phyloP scores from a whole-genome alignment of 2,888 invertebrate species.

The Pedicia rivosa region DNA sequence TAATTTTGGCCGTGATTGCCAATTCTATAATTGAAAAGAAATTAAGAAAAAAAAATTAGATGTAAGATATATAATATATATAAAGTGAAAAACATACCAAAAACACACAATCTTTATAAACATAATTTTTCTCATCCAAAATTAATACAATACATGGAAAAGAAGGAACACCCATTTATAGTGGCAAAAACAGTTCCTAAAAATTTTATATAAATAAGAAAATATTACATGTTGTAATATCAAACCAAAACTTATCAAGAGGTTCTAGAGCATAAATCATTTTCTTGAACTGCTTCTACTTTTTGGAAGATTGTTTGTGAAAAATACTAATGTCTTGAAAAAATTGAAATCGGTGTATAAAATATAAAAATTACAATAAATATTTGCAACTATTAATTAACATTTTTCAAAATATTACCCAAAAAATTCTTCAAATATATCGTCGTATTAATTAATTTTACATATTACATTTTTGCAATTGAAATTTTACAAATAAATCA shows the following conservation, averaged over 20 bases:
- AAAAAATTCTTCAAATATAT: conserved; percentile 74
- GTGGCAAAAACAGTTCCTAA: conserved; percentile 57
- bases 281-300: conserved; percentile 65
- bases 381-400: neutral
- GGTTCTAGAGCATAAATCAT: conserved; percentile 77
- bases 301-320: conserved; percentile 71
- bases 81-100: too few species aligned
- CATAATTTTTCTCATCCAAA: conserved; percentile 66
- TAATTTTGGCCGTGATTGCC: too few species aligned
- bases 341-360: conserved; percentile 59
- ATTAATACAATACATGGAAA: conserved; percentile 70
- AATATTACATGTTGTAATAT: too few species aligned
- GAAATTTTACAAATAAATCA: too few species aligned
- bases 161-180: conserved; percentile 67
- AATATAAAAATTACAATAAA: conserved; percentile 17
- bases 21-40: too few species aligned
- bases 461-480: too few species aligned
- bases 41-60: too few species aligned
- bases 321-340: conserved; percentile 76
- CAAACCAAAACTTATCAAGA: too few species aligned
- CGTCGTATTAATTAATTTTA: too few species aligned
- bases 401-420: conserved; percentile 19
- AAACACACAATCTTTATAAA: conserved; percentile 68
- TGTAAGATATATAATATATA: too few species aligned
- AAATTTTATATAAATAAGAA: too few species aligned